Conservation (phyloP, 2,113 vertebrate species). For the Lynx canadensis region DNA sequence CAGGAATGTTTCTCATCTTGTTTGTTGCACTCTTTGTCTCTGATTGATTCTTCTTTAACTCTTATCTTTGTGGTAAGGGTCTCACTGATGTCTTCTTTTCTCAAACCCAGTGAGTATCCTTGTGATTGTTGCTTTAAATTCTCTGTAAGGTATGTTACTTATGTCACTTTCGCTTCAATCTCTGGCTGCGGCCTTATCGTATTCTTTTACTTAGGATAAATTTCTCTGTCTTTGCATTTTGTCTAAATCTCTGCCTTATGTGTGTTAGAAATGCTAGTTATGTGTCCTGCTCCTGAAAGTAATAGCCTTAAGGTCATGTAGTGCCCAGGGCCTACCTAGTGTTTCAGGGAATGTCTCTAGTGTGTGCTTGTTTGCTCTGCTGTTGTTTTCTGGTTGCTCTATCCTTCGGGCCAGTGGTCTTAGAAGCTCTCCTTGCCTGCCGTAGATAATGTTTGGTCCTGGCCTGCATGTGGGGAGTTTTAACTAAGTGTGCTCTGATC, state of each 20-base stretch:
- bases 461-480: background rate
- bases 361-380: background rate
- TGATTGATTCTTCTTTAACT: background rate
- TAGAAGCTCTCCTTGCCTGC: background rate
- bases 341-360: background rate
- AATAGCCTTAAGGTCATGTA: background rate
- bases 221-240: background rate
- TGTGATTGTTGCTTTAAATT: background rate
- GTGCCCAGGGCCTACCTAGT: background rate
- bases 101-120: background rate
- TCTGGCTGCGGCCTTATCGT: background rate
- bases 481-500: background rate
- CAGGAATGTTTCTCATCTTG: background rate
- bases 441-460: background rate
- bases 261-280: background rate
- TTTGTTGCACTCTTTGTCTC: background rate
- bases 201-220: background rate
- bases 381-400: background rate
- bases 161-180: background rate
- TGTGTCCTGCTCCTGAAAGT: background rate
- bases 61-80: background rate
- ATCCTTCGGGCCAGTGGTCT: background rate
- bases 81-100: background rate
- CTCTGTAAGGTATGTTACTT: background rate
- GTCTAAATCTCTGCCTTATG: background rate